Conservation (phyloP, 2,888 invertebrate genomes). For the Deilephila elpenor region DNA sequence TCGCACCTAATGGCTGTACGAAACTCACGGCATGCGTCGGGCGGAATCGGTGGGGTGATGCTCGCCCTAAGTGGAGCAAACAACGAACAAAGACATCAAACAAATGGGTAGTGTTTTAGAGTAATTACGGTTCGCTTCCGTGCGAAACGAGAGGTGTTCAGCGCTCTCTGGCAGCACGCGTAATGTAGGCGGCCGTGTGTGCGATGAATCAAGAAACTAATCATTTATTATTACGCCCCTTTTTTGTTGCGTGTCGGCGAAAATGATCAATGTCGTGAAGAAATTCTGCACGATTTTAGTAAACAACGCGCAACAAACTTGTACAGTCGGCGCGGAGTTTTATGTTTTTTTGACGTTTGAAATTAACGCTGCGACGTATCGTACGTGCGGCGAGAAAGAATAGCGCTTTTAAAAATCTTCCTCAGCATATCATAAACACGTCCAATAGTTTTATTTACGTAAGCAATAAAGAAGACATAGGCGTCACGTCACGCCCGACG, state of each 20-base stretch:
- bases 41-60: conserved; percentile 79
- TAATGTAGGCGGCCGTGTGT: conserved; percentile 56
- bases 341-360: conserved; percentile 43
- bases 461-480: conserved; percentile 79
- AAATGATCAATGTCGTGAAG: conserved; percentile 66
- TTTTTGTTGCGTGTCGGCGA: conserved; percentile 67
- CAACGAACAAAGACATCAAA: conserved; percentile 85
- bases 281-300: conserved; percentile 56
- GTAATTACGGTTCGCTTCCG: conserved; percentile 83
- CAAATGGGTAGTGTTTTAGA: conserved; percentile 85
- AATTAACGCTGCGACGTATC: conserved; percentile 49
- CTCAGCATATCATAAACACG: conserved; percentile 73
- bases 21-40: conserved; percentile 78
- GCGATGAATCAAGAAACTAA: conserved; percentile 63
- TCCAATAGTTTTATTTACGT: conserved; percentile 77
- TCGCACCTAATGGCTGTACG: conserved; percentile 74
- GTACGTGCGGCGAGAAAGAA: conserved; percentile 60
- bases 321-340: conserved; percentile 49
- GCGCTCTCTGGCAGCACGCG: conserved; percentile 57
- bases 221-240: conserved; percentile 69
- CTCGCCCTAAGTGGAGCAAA: conserved; percentile 82
- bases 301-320: conserved; percentile 56
- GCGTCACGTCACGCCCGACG: conserved; percentile 74
- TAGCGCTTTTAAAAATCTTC: conserved; percentile 68
- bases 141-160: conserved; percentile 80